A percentile compares a stretch with the other conserved stretches of the same genome.
Conservation (phyloP, 1,140 invertebrate genomes). For the Octopus sinensis region DNA sequence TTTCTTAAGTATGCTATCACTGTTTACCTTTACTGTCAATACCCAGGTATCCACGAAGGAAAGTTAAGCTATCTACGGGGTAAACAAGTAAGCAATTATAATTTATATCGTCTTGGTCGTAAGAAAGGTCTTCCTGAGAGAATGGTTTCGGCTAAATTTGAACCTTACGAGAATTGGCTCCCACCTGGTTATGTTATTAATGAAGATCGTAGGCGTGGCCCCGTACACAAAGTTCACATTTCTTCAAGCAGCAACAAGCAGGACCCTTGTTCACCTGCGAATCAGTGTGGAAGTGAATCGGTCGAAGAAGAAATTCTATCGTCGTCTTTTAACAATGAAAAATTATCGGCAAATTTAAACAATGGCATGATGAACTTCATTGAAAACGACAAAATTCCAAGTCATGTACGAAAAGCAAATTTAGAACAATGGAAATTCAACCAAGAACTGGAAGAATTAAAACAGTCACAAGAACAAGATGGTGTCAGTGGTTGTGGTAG, state of each 20-base stretch:
- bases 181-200: constrained; percentile 73
- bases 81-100: constrained; percentile 84
- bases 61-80: constrained; percentile 94
- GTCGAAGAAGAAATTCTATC: not conserved
- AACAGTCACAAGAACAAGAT: constrained; percentile 31
- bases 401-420: constrained; percentile 1
- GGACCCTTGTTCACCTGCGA: not conserved
- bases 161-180: constrained; percentile 98
- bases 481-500: constrained; percentile 28
- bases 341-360: not conserved
- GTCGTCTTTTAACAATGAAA: not conserved
- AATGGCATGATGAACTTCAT: constrained; percentile 14
- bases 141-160: constrained; percentile 98
- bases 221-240: constrained; percentile 46
- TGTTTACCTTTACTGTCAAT: constrained; percentile 92
- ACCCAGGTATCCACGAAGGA: constrained; percentile 94
- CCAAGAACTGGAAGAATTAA: constrained; percentile 37
- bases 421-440: constrained; percentile 32
- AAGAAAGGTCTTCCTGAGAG: constrained; percentile 84
- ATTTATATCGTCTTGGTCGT: constrained; percentile 90
- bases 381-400: constrained; percentile 16
- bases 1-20: constrained; percentile 99
- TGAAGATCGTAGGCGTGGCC: constrained; percentile 46
- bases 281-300: not conserved
- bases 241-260: constrained; percentile 21